Evolutionary conservation across 2,888 invertebrate genomes (phyloP).

Genomic region (Tridacna crocea): DNA sequence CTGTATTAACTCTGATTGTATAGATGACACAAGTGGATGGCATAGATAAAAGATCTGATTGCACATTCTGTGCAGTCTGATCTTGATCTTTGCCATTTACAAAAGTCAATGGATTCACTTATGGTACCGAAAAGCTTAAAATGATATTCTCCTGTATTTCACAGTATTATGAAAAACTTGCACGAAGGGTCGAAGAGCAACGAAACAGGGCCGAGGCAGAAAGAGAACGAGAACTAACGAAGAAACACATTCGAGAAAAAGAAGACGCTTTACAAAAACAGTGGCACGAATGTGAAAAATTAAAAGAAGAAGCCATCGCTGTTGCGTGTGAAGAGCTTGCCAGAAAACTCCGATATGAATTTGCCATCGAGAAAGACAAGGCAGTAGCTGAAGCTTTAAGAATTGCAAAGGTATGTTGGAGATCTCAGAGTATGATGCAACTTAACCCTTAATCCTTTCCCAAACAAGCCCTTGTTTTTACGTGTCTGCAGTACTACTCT

Average conservation of each 20-base stretch:
- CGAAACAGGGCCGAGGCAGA: conserved; percentile 79
- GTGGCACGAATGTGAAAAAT: conserved; percentile 76
- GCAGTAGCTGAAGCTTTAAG: conserved; percentile 76
- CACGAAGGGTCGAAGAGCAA: conserved; percentile 75
- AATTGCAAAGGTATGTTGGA: conserved; percentile 71
- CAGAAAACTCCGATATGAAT: conserved; percentile 72
- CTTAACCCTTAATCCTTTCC: not conserved
- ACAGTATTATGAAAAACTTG: conserved; percentile 77
- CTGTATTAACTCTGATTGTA: too few species aligned
- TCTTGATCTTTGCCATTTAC: too few species aligned
- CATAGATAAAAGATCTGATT: too few species aligned
- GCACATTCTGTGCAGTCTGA: too few species aligned
- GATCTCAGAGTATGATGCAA: not conserved
- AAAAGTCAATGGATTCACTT: too few species aligned
- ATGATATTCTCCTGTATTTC: not conserved
- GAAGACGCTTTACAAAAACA: conserved; percentile 76
- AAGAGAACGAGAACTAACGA: conserved; percentile 72
- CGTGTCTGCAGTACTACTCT: too few species aligned
- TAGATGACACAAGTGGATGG: too few species aligned
- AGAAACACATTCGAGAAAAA: conserved; percentile 73
- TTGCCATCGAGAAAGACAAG: conserved; percentile 74
- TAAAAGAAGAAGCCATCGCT: conserved; percentile 73
- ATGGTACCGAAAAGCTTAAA: too few species aligned
- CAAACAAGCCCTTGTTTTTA: too few species aligned
- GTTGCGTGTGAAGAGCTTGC: conserved; percentile 73